Percentiles rank a stretch among this genome's conserved stretches.
These are phyloP conservation scores for Cheirogaleus medius DNA, from an alignment of 2,113 vertebrate species.

Conservation along the genomic window DNA sequence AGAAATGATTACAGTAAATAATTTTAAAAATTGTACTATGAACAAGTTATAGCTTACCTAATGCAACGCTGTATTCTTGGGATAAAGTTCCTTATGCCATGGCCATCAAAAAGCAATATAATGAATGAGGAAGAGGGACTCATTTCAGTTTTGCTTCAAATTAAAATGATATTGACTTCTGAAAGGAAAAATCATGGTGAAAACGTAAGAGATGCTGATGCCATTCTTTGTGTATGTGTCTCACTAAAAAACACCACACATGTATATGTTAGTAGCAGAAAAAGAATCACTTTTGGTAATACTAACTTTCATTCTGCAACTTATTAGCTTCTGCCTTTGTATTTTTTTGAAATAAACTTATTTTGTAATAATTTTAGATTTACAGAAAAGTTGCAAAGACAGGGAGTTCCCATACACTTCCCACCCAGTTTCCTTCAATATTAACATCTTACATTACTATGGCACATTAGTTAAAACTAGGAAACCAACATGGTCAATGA, in stretches of 20 bases:
- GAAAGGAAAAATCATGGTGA: conserved; percentile 48
- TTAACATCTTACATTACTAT: neutral
- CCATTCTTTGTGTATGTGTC: neutral
- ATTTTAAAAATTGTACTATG: neutral
- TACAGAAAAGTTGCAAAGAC: neutral
- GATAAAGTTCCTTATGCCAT: conserved; percentile 53
- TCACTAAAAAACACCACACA: neutral
- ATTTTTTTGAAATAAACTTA: neutral
- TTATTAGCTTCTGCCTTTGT: neutral
- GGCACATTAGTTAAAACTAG: neutral
- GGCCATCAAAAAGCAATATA: conserved; percentile 40
- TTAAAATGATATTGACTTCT: conserved; percentile 52
- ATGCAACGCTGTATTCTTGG: neutral
- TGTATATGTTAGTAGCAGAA: neutral
- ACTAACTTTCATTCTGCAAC: neutral
- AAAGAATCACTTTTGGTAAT: neutral
- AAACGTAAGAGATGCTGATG: neutral
- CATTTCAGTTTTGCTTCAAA: conserved; percentile 56
- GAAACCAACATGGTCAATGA: neutral
- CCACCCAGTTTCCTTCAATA: neutral
- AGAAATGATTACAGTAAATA: neutral
- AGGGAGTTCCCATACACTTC: neutral
- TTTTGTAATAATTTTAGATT: neutral
- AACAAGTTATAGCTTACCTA: conserved; percentile 54
- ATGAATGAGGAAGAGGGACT: neutral